Percentiles rank a stretch among this genome's conserved stretches.
Evolutionary conservation across 2,113 vertebrate species (phyloP).

Genomic region (Datnioides undecimradiatus): DNA sequence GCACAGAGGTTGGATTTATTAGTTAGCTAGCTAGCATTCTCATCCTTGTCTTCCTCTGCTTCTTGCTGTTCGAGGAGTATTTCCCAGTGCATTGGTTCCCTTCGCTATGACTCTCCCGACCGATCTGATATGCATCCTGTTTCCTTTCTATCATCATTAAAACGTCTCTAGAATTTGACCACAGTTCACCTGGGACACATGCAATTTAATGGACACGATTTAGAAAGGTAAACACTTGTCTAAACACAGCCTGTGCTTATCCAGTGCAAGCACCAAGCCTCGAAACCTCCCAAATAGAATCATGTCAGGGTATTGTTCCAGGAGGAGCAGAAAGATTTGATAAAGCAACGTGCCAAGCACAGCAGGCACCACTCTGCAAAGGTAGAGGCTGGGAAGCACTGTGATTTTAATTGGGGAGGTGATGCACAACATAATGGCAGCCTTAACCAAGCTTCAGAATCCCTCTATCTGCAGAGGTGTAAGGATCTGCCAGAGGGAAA

Average conservation of each 20-base stretch:
- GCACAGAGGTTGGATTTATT: too few species aligned
- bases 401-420: neutral
- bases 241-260: neutral
- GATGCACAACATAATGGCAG: constrained; percentile 12
- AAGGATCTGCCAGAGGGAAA: constrained; percentile 5
- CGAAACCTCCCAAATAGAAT: neutral
- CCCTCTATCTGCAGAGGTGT: neutral
- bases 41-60: too few species aligned
- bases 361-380: neutral
- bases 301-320: neutral
- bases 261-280: neutral
- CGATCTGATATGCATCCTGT: neutral
- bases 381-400: neutral
- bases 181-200: neutral
- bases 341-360: neutral
- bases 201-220: neutral
- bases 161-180: neutral
- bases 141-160: neutral
- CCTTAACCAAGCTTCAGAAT: constrained; percentile 12
- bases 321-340: neutral
- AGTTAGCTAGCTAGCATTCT: too few species aligned
- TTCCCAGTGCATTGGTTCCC: too few species aligned
- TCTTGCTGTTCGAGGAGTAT: too few species aligned
- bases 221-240: neutral
- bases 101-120: neutral